phyloP scores from a whole-genome alignment of 2,888 invertebrate genomes.

The Nipponacmea schrenckii region DNA sequence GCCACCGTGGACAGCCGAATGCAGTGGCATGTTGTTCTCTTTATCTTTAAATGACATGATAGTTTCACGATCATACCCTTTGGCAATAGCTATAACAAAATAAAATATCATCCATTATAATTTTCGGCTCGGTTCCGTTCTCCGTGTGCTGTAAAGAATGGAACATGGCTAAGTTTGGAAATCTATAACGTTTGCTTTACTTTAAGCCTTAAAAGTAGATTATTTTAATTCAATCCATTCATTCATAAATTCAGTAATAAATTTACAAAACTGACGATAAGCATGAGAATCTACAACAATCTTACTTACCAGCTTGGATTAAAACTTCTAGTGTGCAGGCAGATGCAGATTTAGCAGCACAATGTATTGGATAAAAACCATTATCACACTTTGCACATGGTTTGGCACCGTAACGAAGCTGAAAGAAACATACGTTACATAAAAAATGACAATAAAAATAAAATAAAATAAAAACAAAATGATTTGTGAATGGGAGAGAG shows the following conservation, averaged over 20 bases:
- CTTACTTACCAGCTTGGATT: slow-evolving; percentile 77
- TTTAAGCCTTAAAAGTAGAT: no score
- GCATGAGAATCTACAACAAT: no score
- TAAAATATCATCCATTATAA: background rate
- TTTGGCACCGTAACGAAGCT: slow-evolving; percentile 85
- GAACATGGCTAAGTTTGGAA: no score
- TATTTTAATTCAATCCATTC: no score
- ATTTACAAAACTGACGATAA: no score
- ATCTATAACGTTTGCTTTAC: no score
- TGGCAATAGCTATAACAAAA: slow-evolving; percentile 72
- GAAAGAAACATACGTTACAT: slow-evolving; percentile 19
- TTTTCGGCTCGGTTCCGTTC: no score
- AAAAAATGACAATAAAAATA: no score
- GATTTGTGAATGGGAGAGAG: no score
- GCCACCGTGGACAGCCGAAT: slow-evolving; percentile 69
- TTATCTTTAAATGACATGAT: slow-evolving; percentile 86
- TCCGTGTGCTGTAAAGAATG: no score
- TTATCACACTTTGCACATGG: slow-evolving; percentile 84
- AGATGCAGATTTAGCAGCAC: slow-evolving; percentile 89
- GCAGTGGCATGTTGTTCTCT: slow-evolving; percentile 84
- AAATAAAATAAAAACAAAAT: background rate
- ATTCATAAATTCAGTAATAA: no score
- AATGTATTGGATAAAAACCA: slow-evolving; percentile 90
- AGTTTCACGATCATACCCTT: slow-evolving; percentile 81
- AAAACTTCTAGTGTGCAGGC: slow-evolving; percentile 86